These are phyloP conservation scores for Drosophila leontia DNA, from an alignment of 1,140 invertebrate species.

Conservation along the genomic window DNA sequence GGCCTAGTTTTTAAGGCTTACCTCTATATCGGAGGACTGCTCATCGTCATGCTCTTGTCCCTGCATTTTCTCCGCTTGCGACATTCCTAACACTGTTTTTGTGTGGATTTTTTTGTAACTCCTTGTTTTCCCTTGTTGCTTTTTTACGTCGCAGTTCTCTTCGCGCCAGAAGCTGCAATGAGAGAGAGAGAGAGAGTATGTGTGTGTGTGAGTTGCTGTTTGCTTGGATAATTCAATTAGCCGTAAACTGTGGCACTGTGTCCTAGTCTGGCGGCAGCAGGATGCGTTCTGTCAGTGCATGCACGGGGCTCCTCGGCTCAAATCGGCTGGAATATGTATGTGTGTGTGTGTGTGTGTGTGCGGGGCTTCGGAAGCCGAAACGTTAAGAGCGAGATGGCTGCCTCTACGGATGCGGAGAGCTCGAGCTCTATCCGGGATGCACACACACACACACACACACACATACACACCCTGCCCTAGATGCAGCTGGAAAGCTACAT, in stretches of 20 bases:
- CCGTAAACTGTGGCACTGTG: background rate
- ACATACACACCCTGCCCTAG: background rate
- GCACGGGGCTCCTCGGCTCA: background rate
- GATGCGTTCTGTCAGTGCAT: conserved; percentile 14
- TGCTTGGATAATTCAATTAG: conserved; percentile 28
- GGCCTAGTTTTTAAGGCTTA: background rate
- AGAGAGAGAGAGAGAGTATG: conserved; percentile 3
- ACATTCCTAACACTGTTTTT: conserved; percentile 19
- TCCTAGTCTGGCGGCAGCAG: conserved; percentile 15
- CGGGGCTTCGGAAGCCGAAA: conserved; percentile 5
- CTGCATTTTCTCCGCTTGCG: conserved; percentile 48
- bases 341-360: background rate
- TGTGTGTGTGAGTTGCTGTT: conserved; percentile 1
- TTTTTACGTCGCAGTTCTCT: conserved; percentile 34
- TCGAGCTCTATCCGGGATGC: conserved; percentile 8
- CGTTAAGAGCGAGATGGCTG: background rate
- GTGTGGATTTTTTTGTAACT: conserved; percentile 4
- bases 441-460: background rate
- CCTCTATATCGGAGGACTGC: conserved; percentile 42
- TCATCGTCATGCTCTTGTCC: conserved; percentile 40
- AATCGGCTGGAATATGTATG: background rate
- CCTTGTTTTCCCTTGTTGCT: conserved; percentile 3
- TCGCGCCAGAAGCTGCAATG: conserved; percentile 40
- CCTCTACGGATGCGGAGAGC: conserved; percentile 3
- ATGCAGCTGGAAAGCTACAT: conserved; percentile 10